phyloP scores from a whole-genome alignment of 2,888 invertebrate genomes.

The Eremobia ochroleuca region DNA sequence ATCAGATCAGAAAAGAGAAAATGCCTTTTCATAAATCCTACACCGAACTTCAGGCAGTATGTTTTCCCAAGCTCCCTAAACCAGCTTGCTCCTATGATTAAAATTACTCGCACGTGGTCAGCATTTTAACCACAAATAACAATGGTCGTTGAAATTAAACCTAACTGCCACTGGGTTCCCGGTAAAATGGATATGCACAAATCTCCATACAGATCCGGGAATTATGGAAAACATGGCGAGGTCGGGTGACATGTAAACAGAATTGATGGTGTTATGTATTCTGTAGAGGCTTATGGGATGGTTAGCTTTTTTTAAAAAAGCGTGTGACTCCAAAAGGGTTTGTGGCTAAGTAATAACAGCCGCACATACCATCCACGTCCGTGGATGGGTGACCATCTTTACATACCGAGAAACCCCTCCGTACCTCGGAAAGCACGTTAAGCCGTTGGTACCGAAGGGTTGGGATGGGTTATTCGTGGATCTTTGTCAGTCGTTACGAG shows the following conservation, averaged over 20 bases:
- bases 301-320: background rate
- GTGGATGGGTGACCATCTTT: no score
- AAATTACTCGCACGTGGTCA: conserved; percentile 3
- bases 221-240: conserved; percentile 29
- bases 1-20: no score
- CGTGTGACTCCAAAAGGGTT: background rate
- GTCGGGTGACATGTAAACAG: background rate
- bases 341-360: no score
- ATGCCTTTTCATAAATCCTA: background rate
- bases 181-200: conserved; percentile 22
- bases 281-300: background rate
- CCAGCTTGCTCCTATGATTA: conserved; percentile 14
- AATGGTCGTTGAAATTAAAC: conserved; percentile 21
- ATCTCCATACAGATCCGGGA: conserved; percentile 41
- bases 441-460: no score
- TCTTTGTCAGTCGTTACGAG: no score
- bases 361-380: no score
- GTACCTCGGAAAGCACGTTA: no score
- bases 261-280: conserved; percentile 12
- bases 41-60: background rate
- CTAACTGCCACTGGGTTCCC: conserved; percentile 29
- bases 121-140: conserved; percentile 20
- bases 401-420: no score
- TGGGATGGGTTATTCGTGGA: no score
- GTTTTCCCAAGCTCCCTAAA: conserved; percentile 12